Conservation (phyloP, 2,888 invertebrate species). For the Artemia sp. region DNA sequence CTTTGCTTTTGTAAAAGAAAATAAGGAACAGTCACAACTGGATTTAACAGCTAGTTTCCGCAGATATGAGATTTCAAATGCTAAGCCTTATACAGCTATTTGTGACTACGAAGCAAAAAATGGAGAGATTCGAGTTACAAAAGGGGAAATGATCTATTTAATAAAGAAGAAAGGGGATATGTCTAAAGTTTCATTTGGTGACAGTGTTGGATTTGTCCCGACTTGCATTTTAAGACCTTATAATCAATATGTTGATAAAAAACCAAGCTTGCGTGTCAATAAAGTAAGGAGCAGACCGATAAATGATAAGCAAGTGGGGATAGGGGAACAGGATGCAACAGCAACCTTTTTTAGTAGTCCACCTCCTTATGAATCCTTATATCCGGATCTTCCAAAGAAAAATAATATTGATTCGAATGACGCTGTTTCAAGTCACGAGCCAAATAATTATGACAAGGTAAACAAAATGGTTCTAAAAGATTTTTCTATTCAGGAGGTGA, state of each 20-base stretch:
- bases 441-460: too few relatives aligned
- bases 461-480: too few relatives aligned
- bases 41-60: slow-evolving; percentile 1
- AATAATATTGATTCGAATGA: too few relatives aligned
- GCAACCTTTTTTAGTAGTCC: too few relatives aligned
- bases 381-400: too few relatives aligned
- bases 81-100: background rate
- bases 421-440: too few relatives aligned
- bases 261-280: background rate
- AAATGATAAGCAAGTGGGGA: too few relatives aligned
- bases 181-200: background rate
- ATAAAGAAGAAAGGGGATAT: background rate
- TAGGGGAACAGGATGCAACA: too few relatives aligned
- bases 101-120: background rate
- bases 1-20: slow-evolving; percentile 2
- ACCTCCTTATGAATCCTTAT: too few relatives aligned
- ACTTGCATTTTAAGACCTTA: slow-evolving; percentile 1
- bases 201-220: background rate
- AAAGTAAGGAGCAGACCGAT: background rate
- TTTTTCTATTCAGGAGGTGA: too few relatives aligned
- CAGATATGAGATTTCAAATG: background rate
- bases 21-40: background rate
- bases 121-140: background rate
- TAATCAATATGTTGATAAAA: slow-evolving; percentile 8
- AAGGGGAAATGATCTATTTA: background rate